These are phyloP conservation scores for Nematopogon swammerdamellus DNA, from an alignment of 2,888 invertebrate species.

Conservation along the genomic window DNA sequence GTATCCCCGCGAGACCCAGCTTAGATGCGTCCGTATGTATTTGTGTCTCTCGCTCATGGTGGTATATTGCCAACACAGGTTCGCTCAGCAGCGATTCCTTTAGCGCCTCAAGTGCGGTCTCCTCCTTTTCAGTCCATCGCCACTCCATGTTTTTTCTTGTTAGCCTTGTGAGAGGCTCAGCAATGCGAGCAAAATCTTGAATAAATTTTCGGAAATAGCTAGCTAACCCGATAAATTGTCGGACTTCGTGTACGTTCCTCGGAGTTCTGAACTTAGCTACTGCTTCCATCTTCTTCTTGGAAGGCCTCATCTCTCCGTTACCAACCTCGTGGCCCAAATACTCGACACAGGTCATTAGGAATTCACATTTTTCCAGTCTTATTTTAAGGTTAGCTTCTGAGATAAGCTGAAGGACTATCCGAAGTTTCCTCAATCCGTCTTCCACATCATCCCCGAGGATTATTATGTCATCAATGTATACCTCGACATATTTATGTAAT, in stretches of 20 bases:
- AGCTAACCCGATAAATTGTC: constrained; percentile 11
- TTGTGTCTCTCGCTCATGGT: constrained; percentile 4
- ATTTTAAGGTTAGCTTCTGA: constrained; percentile 4
- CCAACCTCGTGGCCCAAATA: constrained; percentile 6
- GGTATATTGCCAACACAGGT: constrained; percentile 4
- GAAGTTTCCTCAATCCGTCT: constrained; percentile 3
- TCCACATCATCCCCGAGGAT: constrained; percentile 6
- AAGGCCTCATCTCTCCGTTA: constrained; percentile 2
- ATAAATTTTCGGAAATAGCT: constrained; percentile 10
- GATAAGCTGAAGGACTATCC: constrained; percentile 4
- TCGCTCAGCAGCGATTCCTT: background rate
- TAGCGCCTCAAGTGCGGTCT: constrained; percentile 1
- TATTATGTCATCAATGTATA: constrained; percentile 10
- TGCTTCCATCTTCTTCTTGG: constrained; percentile 2
- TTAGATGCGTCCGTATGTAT: constrained; percentile 8
- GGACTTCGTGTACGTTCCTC: constrained; percentile 8
- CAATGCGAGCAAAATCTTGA: constrained; percentile 9
- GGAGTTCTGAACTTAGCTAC: constrained; percentile 7
- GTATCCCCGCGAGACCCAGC: constrained; percentile 6
- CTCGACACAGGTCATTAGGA: constrained; percentile 4
- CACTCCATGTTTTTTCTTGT: constrained; percentile 7
- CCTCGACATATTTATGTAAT: constrained; percentile 8
- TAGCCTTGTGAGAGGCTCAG: constrained; percentile 7
- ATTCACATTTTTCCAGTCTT: constrained; percentile 4
- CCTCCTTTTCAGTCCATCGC: constrained; percentile 5